These are phyloP conservation scores for Callionymus lyra DNA, from an alignment of 2,113 vertebrate species.

Conservation along the genomic window DNA sequence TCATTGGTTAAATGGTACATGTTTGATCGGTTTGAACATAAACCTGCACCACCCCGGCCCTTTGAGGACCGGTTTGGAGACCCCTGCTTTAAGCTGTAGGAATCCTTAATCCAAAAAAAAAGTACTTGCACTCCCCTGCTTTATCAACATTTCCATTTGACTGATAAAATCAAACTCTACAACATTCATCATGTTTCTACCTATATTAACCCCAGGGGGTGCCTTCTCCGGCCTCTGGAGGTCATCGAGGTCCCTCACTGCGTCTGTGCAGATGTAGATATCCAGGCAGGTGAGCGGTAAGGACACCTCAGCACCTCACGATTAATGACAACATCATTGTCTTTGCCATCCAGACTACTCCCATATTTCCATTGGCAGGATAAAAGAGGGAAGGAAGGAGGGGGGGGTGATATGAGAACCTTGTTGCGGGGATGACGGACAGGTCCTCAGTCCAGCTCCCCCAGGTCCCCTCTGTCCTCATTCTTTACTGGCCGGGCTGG, in stretches of 20 bases:
- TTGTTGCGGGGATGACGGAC: conserved; percentile 52
- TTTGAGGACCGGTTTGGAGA: no score
- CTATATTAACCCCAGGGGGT: conserved; percentile 38
- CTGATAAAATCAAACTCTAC: conserved; percentile 36
- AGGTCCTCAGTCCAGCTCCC: conserved; percentile 53
- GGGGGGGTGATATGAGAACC: conserved; percentile 33
- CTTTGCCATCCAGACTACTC: conserved; percentile 31
- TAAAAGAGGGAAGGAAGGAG: conserved; percentile 22
- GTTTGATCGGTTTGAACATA: no score
- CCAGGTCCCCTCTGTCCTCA: conserved; percentile 47
- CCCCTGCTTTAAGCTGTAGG: no score
- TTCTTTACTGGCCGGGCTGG: conserved; percentile 50
- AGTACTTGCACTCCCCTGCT: no score
- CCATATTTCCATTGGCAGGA: conserved; percentile 43
- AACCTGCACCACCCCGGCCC: no score
- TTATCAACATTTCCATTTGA: conserved; percentile 28
- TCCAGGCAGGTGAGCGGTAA: conserved; percentile 58
- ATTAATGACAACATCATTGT: conserved; percentile 53
- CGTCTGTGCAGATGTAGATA: conserved; percentile 56
- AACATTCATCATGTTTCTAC: conserved; percentile 43
- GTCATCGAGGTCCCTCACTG: conserved; percentile 26
- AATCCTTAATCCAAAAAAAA: no score
- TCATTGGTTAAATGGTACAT: no score
- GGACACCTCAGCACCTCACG: conserved; percentile 41
- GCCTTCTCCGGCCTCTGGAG: conserved; percentile 30